These are phyloP conservation scores for Campylomormyrus numenius DNA, from an alignment of 2,113 vertebrate genomes.

Conservation along the genomic window DNA sequence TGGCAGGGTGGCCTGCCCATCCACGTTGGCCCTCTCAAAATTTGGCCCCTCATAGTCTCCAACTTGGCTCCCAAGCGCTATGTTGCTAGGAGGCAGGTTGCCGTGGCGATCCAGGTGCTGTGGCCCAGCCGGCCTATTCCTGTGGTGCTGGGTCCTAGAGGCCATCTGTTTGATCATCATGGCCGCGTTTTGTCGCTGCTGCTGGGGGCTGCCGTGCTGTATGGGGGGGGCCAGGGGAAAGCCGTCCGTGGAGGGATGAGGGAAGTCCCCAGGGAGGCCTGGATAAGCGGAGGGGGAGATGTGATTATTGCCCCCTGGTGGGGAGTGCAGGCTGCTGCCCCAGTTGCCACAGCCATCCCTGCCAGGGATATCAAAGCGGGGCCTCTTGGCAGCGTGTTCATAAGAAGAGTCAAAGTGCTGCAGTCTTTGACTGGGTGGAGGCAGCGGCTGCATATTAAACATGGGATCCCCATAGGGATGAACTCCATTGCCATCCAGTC, in stretches of 20 bases:
- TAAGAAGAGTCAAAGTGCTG: constrained; percentile 76
- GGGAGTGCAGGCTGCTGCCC: constrained; percentile 57
- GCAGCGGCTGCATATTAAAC: constrained; percentile 64
- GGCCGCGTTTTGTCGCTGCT: constrained; percentile 74
- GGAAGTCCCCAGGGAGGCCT: constrained; percentile 66
- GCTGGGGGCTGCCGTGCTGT: constrained; percentile 62
- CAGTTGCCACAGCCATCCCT: constrained; percentile 66
- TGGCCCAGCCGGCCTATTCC: constrained; percentile 66
- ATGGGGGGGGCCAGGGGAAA: constrained; percentile 61
- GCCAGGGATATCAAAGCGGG: constrained; percentile 70
- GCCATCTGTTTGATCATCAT: constrained; percentile 87
- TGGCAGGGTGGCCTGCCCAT: constrained; percentile 61
- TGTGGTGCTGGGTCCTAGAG: constrained; percentile 70
- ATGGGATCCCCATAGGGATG: constrained; percentile 66
- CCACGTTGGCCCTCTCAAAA: constrained; percentile 66
- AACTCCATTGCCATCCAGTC: constrained; percentile 74
- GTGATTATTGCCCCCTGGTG: constrained; percentile 66
- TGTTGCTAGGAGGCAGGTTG: constrained; percentile 55
- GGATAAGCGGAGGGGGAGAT: constrained; percentile 72
- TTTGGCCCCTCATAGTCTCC: constrained; percentile 54
- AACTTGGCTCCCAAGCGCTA: constrained; percentile 55
- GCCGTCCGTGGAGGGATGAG: constrained; percentile 66
- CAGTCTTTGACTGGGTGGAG: constrained; percentile 68
- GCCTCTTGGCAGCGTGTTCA: constrained; percentile 72
- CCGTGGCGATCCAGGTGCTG: constrained; percentile 67